These are phyloP conservation scores for Pseudomyrmex cubaensis DNA, from an alignment of 1,140 invertebrate genomes.

Conservation along the genomic window DNA sequence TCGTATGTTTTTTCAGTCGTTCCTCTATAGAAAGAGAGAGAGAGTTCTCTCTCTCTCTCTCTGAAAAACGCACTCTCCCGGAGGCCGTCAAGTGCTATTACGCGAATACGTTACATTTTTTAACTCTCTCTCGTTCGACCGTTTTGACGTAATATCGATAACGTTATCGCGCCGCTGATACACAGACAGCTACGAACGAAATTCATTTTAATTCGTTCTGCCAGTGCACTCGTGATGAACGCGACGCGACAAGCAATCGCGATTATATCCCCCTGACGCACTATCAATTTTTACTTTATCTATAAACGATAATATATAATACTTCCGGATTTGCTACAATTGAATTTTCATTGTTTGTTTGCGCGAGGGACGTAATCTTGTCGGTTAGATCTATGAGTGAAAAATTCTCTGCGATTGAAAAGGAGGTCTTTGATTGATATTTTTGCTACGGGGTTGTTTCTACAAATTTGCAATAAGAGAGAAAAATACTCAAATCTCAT, in stretches of 20 bases:
- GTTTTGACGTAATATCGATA: conserved; percentile 73
- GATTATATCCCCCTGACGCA: conserved; percentile 54
- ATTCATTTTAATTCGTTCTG: conserved; percentile 63
- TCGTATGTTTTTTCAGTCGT: conserved; percentile 19
- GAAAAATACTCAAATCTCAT: too few species aligned
- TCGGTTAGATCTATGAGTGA: background rate
- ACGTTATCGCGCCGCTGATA: conserved; percentile 61
- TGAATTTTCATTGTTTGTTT: background rate
- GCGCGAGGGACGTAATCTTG: background rate
- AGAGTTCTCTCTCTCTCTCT: background rate
- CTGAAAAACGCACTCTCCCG: conserved; percentile 64
- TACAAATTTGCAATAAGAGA: too few species aligned
- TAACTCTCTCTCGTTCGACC: conserved; percentile 65
- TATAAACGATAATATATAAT: conserved; percentile 5
- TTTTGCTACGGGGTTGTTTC: too few species aligned
- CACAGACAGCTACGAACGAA: conserved; percentile 40
- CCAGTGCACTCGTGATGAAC: conserved; percentile 37
- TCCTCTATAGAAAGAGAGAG: background rate
- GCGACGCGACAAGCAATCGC: conserved; percentile 55
- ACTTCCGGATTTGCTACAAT: background rate
- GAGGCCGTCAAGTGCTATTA: conserved; percentile 56
- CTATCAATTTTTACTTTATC: conserved; percentile 18
- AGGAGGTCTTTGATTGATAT: background rate
- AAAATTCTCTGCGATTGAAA: background rate
- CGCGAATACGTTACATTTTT: conserved; percentile 72